Conservation (phyloP, 37 sponge, comb jelly and placozoan genomes). For the Oscarella lobularis region DNA sequence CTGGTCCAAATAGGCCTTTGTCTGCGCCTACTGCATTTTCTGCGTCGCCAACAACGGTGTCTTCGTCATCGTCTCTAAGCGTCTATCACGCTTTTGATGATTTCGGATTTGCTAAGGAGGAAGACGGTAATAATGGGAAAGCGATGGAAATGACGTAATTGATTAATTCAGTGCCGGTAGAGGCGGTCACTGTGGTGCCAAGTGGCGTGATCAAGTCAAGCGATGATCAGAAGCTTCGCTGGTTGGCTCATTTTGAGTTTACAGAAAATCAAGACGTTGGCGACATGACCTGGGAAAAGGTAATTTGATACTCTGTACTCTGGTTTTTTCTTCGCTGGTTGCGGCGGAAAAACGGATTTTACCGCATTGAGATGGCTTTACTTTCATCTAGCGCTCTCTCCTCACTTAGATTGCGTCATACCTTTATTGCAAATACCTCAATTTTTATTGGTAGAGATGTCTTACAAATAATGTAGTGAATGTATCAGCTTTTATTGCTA, state of each 20-base stretch:
- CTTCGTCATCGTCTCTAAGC: too few relatives aligned
- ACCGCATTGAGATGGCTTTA: too few relatives aligned
- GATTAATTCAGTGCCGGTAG: neutral
- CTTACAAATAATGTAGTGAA: too few relatives aligned
- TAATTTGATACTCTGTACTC: too few relatives aligned
- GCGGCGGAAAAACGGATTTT: neutral
- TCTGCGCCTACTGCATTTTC: neutral
- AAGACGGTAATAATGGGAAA: slow-evolving; percentile 3
- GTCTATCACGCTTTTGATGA: neutral
- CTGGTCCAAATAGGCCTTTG: neutral
- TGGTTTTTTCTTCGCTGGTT: too few relatives aligned
- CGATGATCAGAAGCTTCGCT: slow-evolving; percentile 9
- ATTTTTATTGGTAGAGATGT: too few relatives aligned
- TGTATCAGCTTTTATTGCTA: too few relatives aligned
- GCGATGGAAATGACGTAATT: neutral
- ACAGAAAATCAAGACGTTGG: slow-evolving; percentile 19
- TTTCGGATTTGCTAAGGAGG: slow-evolving; percentile 1
- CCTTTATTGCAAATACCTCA: too few relatives aligned
- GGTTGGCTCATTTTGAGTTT: slow-evolving; percentile 23
- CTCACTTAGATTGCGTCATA: too few relatives aligned
- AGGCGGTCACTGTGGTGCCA: neutral
- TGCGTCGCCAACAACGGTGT: too few relatives aligned
- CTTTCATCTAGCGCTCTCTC: too few relatives aligned
- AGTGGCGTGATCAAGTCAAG: neutral
- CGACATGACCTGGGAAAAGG: slow-evolving; percentile 27